These are phyloP conservation scores for Grammomys surdaster DNA, from an alignment of 2,113 vertebrate genomes.

Conservation along the genomic window DNA sequence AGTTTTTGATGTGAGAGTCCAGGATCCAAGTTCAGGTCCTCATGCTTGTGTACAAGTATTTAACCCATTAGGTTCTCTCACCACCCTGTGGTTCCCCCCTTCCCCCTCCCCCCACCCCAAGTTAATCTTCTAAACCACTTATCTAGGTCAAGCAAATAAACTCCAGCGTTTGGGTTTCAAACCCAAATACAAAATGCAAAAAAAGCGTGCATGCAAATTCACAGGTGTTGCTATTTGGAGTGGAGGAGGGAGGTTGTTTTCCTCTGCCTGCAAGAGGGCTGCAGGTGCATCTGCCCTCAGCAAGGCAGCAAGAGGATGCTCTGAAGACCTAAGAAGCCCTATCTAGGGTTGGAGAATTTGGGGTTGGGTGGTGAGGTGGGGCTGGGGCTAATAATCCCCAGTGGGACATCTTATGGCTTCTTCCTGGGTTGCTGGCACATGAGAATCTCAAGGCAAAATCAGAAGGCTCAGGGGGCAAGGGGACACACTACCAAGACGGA, in stretches of 20 bases:
- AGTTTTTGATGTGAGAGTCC: background rate
- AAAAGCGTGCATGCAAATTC: constrained; percentile 59
- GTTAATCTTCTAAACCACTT: constrained; percentile 38
- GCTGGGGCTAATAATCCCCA: background rate
- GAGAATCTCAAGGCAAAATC: background rate
- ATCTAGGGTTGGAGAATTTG: background rate
- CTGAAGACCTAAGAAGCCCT: background rate
- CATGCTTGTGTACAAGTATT: background rate
- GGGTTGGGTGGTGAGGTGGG: background rate
- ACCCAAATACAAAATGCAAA: constrained; percentile 66
- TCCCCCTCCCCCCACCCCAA: background rate
- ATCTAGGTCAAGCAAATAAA: constrained; percentile 49
- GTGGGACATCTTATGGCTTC: background rate
- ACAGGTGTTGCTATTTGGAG: constrained; percentile 75
- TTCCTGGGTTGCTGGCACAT: background rate
- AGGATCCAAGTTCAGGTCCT: background rate
- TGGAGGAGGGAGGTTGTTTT: constrained; percentile 64
- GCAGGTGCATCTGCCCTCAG: background rate
- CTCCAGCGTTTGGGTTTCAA: constrained; percentile 40
- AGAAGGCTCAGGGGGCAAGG: background rate
- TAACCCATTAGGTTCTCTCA: background rate
- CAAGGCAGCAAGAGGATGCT: background rate
- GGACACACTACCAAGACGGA: too few species aligned
- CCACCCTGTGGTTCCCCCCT: background rate
- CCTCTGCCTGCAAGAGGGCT: background rate